These are phyloP conservation scores for Elgonia sp. DNA, from an alignment of 2,888 invertebrate species.

Conservation along the genomic window DNA sequence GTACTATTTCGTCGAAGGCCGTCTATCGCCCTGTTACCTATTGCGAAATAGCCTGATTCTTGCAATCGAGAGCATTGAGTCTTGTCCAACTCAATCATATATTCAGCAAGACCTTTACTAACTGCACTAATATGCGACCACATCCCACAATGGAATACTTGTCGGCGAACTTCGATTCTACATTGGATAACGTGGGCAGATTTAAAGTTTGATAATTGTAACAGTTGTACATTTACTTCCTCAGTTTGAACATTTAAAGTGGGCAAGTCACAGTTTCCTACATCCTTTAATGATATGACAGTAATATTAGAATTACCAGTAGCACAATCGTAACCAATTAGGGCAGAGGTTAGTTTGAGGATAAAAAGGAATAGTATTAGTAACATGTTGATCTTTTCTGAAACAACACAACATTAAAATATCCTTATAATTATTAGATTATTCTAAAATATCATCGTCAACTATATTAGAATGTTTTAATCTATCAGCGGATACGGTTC, in stretches of 20 bases:
- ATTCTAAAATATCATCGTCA: too few relatives aligned
- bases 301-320: neutral
- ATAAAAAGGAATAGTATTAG: neutral
- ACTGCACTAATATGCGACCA: slow-evolving; percentile 19
- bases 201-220: neutral
- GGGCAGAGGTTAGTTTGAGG: neutral
- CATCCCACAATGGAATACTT: slow-evolving; percentile 6
- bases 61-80: neutral
- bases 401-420: neutral
- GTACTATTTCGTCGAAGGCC: neutral
- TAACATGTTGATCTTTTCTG: neutral
- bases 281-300: slow-evolving; percentile 4
- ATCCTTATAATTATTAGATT: too few relatives aligned
- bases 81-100: slow-evolving; percentile 8
- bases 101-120: slow-evolving; percentile 20
- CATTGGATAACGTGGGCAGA: neutral
- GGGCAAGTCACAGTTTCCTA: neutral
- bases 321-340: slow-evolving; percentile 1
- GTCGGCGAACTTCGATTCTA: neutral
- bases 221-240: neutral
- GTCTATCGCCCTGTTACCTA: neutral
- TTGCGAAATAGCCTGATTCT: neutral
- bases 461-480: slow-evolving; percentile 8
- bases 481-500: slow-evolving; percentile 12
- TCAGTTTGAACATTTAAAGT: neutral